phyloP scores from a whole-genome alignment of 2,888 invertebrate genomes.

The Rambutsinella grinnellia region DNA sequence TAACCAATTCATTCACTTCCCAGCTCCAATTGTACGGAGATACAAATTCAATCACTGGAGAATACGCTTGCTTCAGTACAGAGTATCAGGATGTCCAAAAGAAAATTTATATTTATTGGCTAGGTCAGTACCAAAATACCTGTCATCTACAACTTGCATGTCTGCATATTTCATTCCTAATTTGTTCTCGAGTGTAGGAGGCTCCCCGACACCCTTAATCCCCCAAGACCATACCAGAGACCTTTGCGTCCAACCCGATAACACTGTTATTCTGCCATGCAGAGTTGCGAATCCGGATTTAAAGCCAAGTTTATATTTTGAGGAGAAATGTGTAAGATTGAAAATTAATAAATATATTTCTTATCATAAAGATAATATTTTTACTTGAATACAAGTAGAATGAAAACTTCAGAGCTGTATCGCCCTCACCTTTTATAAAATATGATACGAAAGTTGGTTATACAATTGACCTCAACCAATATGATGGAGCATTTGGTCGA shows the following conservation, averaged over 20 bases:
- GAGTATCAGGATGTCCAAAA: slow-evolving; percentile 54
- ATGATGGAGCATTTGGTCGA: slow-evolving; percentile 51
- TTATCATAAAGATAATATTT: not conserved
- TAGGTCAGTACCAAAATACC: slow-evolving; percentile 43
- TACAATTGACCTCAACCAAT: slow-evolving; percentile 52
- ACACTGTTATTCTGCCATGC: slow-evolving; percentile 60
- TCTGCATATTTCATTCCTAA: not conserved
- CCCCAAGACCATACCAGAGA: slow-evolving; percentile 58
- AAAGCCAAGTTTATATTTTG: slow-evolving; percentile 48
- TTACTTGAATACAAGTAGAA: slow-evolving; percentile 22
- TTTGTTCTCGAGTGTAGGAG: slow-evolving; percentile 27
- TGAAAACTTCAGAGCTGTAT: slow-evolving; percentile 35
- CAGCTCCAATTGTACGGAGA: slow-evolving; percentile 54
- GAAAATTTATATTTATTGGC: slow-evolving; percentile 62
- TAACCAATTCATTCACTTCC: slow-evolving; percentile 46
- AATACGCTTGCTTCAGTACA: slow-evolving; percentile 55
- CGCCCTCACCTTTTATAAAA: slow-evolving; percentile 52
- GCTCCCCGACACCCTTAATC: slow-evolving; percentile 54
- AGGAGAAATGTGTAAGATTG: slow-evolving; percentile 53
- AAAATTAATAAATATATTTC: not conserved
- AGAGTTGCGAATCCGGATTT: slow-evolving; percentile 57
- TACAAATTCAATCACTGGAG: slow-evolving; percentile 52
- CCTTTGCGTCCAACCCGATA: slow-evolving; percentile 52
- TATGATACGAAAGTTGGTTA: slow-evolving; percentile 61
- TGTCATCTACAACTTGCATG: not conserved